Base-by-base conservation (phyloP, 2,888 invertebrate genomes). In the Papilio protenor region DNA sequence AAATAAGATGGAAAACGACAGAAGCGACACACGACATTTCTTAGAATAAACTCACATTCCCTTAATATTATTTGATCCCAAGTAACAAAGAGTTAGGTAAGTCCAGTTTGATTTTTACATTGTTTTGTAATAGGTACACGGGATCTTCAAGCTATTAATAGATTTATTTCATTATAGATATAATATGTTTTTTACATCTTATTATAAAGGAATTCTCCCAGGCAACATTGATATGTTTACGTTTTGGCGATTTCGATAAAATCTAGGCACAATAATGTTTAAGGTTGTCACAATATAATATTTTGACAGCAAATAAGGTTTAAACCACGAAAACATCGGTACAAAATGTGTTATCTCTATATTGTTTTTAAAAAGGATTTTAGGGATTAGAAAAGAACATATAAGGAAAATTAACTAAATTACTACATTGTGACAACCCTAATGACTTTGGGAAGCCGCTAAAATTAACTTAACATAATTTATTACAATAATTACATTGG, bases 211-310 rank as follows among this genome's bases (percentile, higher is more conserved):
- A 21, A 71, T 61, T 81, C 86, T 89, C 87, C 84, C 85, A 86
- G 84, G 82, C 85, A 89, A 88, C 79, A 83, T 84, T 91, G 91
- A 91, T 92, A 92, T 92, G 92, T 91, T 81, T 85, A 87, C 87
- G 83, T 91, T 92, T 59, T 92, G 91, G 91, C 91, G 91, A 89
- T 89, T 90, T 88, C 81, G 84, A 87, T 87, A 85, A 84, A 84
- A 86, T 89, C 91, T 91, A 92, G 92, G 92, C 92, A 92, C 92
- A 89, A 88, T 84, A 88, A 87, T 88, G 90, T 89, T 86, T 85
- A 87, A 86, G 12, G 66, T 69, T 45, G 66, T 45, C 66, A 69
- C 66, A 69, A 69, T 69, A 45, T 69, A 69, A 69, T 45, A 69
- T 72, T 49, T 18, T 49, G 18, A 52, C 52, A 49, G 10, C 12